Percentiles rank a stretch among this genome's conserved stretches.
Evolutionary conservation across 2,888 invertebrate genomes (phyloP).

Genomic region (Mongoloraphidia duomilia): DNA sequence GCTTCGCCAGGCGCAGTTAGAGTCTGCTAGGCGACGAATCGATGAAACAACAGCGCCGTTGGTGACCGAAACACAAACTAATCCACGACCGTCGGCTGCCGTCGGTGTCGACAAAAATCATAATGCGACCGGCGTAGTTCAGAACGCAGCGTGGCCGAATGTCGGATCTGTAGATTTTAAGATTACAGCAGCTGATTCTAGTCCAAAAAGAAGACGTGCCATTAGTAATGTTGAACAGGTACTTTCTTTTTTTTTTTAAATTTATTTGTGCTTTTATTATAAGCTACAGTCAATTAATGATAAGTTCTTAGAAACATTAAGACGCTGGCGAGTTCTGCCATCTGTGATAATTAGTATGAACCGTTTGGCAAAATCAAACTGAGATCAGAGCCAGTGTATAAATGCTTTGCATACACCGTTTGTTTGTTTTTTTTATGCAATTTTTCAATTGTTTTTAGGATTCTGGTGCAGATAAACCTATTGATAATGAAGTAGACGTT

Average conservation of each 20-base stretch:
- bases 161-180: conserved; percentile 7
- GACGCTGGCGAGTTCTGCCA: no score
- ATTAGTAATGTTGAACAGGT: conserved; percentile 6
- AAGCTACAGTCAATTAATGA: no score
- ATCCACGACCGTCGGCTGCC: conserved; percentile 23
- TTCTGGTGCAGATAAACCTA: conserved; percentile 1
- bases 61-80: conserved; percentile 44
- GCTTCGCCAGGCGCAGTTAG: conserved; percentile 37
- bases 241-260: conserved; percentile 4
- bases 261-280: no score
- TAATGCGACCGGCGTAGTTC: conserved; percentile 41
- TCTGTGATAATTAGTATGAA: no score
- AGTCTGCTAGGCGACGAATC: conserved; percentile 34
- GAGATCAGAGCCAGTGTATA: no score
- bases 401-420: no score
- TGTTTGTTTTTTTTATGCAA: no score
- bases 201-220: conserved; percentile 6
- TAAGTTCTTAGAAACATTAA: no score
- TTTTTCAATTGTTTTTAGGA: not conserved
- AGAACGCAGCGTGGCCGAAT: conserved; percentile 14
- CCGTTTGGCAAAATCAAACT: no score
- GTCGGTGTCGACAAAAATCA: conserved; percentile 46
- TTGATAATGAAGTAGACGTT: conserved; percentile 53
- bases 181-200: conserved; percentile 2
- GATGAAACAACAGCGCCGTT: conserved; percentile 43